These are phyloP conservation scores for Laodelphax striatellus DNA, from an alignment of 1,140 invertebrate genomes.

Conservation along the genomic window DNA sequence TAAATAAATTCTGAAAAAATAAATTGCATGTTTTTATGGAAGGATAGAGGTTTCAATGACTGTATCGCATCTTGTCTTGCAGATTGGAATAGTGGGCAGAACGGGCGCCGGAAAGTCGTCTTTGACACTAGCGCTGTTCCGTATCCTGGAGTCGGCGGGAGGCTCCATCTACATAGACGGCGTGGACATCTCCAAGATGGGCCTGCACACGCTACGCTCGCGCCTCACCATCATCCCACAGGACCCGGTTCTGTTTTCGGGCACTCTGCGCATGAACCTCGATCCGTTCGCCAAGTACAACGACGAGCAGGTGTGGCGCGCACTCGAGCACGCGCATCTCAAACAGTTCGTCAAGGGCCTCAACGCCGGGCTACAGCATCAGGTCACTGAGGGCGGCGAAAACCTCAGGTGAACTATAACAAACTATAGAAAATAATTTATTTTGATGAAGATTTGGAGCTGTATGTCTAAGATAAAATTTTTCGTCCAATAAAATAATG, in stretches of 20 bases:
- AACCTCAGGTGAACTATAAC: conserved; percentile 73
- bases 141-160: conserved; percentile 75
- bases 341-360: conserved; percentile 63
- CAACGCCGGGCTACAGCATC: conserved; percentile 58
- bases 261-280: conserved; percentile 66
- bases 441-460: too few relatives aligned
- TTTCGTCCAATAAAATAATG: too few relatives aligned
- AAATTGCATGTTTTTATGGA: too few relatives aligned
- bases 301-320: conserved; percentile 64
- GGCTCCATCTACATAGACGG: conserved; percentile 88
- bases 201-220: conserved; percentile 77
- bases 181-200: conserved; percentile 72
- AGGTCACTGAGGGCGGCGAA: conserved; percentile 77
- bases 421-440: too few relatives aligned
- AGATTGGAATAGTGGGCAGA: conserved; percentile 66
- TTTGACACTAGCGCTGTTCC: conserved; percentile 68
- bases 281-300: conserved; percentile 69
- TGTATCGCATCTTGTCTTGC: background rate
- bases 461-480: too few relatives aligned
- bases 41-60: conserved; percentile 4
- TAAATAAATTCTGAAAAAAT: too few relatives aligned
- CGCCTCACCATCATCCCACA: conserved; percentile 85
- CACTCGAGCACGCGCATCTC: conserved; percentile 63
- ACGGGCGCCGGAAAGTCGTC: conserved; percentile 82
- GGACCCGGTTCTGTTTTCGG: conserved; percentile 82